Conservation (phyloP, 2,888 invertebrate genomes). For the Cryptocheilus praepositus region DNA sequence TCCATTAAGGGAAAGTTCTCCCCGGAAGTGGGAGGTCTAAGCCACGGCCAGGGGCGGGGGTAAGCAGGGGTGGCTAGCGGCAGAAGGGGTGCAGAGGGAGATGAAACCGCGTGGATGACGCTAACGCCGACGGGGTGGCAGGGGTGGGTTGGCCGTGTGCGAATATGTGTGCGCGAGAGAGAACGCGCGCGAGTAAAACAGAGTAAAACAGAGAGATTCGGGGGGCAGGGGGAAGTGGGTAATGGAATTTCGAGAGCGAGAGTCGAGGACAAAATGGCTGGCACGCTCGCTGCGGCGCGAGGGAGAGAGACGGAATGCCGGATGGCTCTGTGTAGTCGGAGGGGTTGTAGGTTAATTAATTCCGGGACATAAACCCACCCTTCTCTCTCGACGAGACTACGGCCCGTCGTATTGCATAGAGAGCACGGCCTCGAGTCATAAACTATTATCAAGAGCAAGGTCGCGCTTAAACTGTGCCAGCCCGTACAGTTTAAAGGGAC, state of each 20-base stretch:
- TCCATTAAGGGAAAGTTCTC: conserved; percentile 56
- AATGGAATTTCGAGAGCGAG: conserved; percentile 71
- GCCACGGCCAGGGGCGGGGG: conserved; percentile 15
- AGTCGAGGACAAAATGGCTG: conserved; percentile 68
- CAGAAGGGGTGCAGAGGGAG: conserved; percentile 24
- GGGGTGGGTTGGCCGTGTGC: conserved; percentile 35
- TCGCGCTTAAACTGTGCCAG: conserved; percentile 69
- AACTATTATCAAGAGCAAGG: conserved; percentile 72
- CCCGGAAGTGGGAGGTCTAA: conserved; percentile 52
- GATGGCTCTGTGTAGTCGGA: conserved; percentile 53
- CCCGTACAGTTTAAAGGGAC: conserved; percentile 67
- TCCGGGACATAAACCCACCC: conserved; percentile 69
- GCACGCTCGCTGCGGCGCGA: conserved; percentile 53
- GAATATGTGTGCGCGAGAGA: conserved; percentile 16
- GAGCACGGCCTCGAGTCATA: conserved; percentile 60
- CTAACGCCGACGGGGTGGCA: conserved; percentile 24
- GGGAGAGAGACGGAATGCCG: conserved; percentile 36
- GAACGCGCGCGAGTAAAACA: conserved; percentile 11
- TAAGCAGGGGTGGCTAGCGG: neutral
- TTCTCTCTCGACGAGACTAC: conserved; percentile 44
- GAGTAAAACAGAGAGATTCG: conserved; percentile 27
- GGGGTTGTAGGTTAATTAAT: conserved; percentile 71
- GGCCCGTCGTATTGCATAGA: conserved; percentile 53
- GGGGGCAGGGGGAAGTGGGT: conserved; percentile 58
- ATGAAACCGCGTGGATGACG: conserved; percentile 44